Conservation (phyloP, 2,888 invertebrate species). For the Lasioglossum villosulum region DNA sequence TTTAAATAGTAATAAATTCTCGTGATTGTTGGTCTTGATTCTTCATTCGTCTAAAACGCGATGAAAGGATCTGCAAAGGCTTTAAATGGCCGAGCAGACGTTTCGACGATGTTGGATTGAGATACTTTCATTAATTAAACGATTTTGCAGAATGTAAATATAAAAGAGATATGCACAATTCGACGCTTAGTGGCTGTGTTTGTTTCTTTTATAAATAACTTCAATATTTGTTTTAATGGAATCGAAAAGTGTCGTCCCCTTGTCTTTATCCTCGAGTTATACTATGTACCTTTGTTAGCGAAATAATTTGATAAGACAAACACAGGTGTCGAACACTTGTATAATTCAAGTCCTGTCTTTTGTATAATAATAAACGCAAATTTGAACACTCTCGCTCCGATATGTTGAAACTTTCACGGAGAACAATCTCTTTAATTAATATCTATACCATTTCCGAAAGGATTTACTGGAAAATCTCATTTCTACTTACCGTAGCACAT, state of each 20-base stretch:
- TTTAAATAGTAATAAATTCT: not conserved
- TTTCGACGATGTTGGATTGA: not conserved
- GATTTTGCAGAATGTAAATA: constrained; percentile 35
- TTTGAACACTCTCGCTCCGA: not conserved
- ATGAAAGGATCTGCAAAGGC: not conserved
- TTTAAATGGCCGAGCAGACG: not conserved
- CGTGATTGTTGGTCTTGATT: not conserved
- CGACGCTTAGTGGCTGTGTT: constrained; percentile 16
- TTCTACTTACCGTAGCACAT: constrained; percentile 77
- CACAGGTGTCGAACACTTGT: constrained; percentile 65
- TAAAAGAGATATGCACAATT: not conserved
- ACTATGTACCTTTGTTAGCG: constrained; percentile 50
- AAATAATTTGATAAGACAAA: constrained; percentile 56
- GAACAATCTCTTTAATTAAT: not conserved
- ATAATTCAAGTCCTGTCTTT: constrained; percentile 40
- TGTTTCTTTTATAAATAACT: constrained; percentile 42
- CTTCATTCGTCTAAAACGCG: not conserved
- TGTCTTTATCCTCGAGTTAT: constrained; percentile 13
- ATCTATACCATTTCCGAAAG: not conserved
- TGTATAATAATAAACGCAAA: not conserved
- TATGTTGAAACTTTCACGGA: not conserved
- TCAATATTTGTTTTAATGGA: constrained; percentile 16
- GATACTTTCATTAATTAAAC: constrained; percentile 35
- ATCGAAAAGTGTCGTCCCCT: constrained; percentile 26
- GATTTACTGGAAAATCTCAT: not conserved